Conservation (phyloP, 35 echinoderm and acorn worm genomes). For the Heliocidaris tuberculata region DNA sequence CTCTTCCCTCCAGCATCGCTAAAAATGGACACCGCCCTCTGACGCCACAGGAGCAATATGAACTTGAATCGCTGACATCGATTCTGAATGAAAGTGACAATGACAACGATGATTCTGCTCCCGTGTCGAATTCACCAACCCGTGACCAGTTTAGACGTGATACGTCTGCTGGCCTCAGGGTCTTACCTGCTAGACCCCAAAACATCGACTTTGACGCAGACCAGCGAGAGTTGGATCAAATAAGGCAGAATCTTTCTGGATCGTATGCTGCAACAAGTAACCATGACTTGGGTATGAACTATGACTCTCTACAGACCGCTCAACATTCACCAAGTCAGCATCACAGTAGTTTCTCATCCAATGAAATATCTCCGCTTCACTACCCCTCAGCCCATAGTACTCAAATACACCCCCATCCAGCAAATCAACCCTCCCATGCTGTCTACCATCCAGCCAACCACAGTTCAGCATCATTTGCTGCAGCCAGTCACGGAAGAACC, state of each 20-base stretch:
- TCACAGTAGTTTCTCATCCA: neutral
- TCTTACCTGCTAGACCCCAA: neutral
- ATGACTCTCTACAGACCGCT: neutral
- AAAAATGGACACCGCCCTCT: neutral
- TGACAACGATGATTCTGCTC: constrained; percentile 42
- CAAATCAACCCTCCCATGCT: neutral
- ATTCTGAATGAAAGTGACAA: constrained; percentile 34
- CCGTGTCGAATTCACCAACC: neutral
- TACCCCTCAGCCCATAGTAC: neutral
- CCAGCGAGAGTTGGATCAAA: constrained; percentile 16
- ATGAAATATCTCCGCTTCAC: neutral
- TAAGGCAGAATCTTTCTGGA: neutral
- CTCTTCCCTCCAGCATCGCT: neutral
- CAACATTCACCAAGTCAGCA: neutral
- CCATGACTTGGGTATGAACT: neutral
- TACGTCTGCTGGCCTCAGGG: neutral
- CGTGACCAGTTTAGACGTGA: neutral
- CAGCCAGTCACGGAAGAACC: neutral
- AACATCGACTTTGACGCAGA: constrained; percentile 33
- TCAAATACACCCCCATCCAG: neutral
- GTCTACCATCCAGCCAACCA: neutral
- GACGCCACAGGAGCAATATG: constrained; percentile 15
- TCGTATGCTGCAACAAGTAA: neutral
- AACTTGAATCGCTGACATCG: constrained; percentile 32
- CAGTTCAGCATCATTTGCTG: neutral